These are phyloP conservation scores for Clarias pachynema DNA, from an alignment of 2,797 vertebrate genomes.

Conservation along the genomic window DNA sequence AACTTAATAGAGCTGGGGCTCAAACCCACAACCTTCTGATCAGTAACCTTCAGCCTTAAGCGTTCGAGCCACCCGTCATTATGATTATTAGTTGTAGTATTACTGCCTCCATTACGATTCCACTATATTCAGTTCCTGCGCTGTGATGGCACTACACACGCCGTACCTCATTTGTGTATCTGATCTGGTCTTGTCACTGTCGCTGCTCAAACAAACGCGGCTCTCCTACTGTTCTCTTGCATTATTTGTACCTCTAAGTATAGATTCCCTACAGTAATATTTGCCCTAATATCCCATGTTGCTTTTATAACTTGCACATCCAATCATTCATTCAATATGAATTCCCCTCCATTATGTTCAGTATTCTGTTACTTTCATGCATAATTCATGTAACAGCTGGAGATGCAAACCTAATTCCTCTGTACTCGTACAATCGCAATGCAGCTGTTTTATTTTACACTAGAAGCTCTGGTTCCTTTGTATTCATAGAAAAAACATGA, in stretches of 20 bases:
- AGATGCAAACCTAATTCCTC: not conserved
- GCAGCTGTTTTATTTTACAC: not conserved
- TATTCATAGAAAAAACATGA: not conserved
- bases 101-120: not conserved
- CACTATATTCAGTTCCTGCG: not conserved
- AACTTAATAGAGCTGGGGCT: too few species aligned
- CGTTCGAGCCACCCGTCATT: too few species aligned
- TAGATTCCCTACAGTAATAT: not conserved
- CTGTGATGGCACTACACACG: not conserved
- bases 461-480: not conserved
- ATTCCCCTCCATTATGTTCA: not conserved
- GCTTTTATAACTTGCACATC: not conserved
- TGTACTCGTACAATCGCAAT: not conserved
- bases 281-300: not conserved
- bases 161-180: not conserved
- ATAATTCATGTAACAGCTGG: constrained; percentile 2
- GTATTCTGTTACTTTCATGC: not conserved
- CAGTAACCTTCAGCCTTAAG: too few species aligned
- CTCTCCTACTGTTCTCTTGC: not conserved
- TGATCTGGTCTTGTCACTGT: too few species aligned
- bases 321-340: not conserved
- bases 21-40: too few species aligned
- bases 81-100: not conserved
- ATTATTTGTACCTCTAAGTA: not conserved
- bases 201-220: not conserved